Evolutionary conservation across 2,797 vertebrate species (phyloP), one percentile per base, ranked within the genome.

Genomic region (Sylvia borin): DNA sequence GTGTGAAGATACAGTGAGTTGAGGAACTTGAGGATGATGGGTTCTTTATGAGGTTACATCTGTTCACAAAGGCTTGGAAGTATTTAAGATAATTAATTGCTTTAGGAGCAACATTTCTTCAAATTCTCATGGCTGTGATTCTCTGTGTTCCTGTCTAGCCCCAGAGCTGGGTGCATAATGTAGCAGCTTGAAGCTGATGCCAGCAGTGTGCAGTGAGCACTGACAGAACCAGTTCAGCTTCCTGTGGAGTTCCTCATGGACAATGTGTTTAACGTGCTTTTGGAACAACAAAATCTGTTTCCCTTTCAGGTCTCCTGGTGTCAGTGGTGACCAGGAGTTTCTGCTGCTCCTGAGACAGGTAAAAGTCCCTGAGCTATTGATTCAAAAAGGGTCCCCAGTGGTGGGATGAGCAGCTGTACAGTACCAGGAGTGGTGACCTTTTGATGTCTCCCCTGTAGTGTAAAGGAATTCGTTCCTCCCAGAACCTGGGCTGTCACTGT

Each of bases 41-140:
- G 73, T 82, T 95, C 86, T 95, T 85, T 90, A 93, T 79, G 79
- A 89, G 50, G 70, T 92, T 90, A 73, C 60, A 42, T 57, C 51
- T 86, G 55, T 36, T 77, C 73, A 19, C 88, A 78, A 55, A 75
- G 62, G 78, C 92, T 78, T 62, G 55, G 73, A 92, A 70, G 22
- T 67, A 9, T 83, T 80, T 83, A 55, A 43, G 92, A 42, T 88
- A 95, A 92, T 79, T 48, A 94, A 65, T 89, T 88, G 75, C 89
- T 92, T 85, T 85, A 94, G 84, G 31, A 94, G 42, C 62, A 48
- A 68, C 17, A 21, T 45, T 66, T 66, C 92, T 68, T 82, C 79
- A 47, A 5, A 27, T 50, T 45, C 5, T 72, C 16, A 0, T 16
- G 83, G 55, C 92, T 88, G 73, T 66, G 84, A 36, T 58, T 74